Evolutionary conservation across 2,113 vertebrate species (phyloP).

Genomic region (Thamnophis sirtalis): DNA sequence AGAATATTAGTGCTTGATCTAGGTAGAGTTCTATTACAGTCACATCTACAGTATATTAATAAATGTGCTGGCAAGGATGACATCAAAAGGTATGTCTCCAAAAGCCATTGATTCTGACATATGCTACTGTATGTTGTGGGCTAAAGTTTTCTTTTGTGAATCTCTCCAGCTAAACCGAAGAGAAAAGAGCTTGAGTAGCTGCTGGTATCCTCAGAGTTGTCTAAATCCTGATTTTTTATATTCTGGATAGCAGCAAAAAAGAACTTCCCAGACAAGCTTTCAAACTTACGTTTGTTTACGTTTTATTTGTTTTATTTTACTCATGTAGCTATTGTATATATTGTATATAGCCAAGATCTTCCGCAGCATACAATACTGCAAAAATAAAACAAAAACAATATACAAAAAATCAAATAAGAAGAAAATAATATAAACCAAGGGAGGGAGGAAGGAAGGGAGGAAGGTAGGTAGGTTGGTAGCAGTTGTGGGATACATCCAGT

Average conservation of each 20-base stretch:
- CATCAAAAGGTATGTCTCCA: not conserved
- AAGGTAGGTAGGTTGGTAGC: not conserved
- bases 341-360: not conserved
- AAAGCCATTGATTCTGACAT: not conserved
- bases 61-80: not conserved
- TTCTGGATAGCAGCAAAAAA: not conserved
- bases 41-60: not conserved
- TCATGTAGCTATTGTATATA: not conserved
- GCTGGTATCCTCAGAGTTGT: not conserved
- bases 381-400: not conserved
- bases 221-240: not conserved
- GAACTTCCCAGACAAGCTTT: not conserved
- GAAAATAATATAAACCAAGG: not conserved
- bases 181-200: not conserved
- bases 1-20: not conserved
- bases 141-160: not conserved
- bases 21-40: not conserved
- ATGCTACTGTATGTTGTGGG: not conserved
- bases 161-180: not conserved
- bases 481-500: too few relatives aligned
- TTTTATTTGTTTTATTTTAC: not conserved
- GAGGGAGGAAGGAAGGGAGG: not conserved
- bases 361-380: not conserved
- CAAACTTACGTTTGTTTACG: not conserved
- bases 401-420: not conserved